phyloP scores from a whole-genome alignment of 2,797 vertebrate genomes.

The Hirundo rustica region DNA sequence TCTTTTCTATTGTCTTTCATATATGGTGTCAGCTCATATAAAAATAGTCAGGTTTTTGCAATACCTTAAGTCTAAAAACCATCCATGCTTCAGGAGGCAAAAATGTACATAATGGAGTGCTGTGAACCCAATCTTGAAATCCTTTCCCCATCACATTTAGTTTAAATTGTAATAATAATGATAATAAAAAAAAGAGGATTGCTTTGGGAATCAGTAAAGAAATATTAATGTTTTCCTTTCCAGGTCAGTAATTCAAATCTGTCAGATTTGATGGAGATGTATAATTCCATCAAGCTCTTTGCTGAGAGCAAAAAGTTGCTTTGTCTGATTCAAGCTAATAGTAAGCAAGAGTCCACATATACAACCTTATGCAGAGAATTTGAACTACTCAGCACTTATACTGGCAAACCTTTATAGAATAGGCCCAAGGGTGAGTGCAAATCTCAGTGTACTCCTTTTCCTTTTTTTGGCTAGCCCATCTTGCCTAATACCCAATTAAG shows the following conservation, averaged over 20 bases:
- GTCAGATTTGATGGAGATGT: background rate
- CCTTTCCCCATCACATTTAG: background rate
- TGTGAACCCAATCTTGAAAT: background rate
- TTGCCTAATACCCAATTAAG: background rate
- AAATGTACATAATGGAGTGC: background rate
- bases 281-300: background rate
- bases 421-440: background rate
- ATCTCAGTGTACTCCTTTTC: background rate
- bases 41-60: background rate
- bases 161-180: background rate
- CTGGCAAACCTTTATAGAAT: background rate
- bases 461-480: background rate
- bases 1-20: background rate
- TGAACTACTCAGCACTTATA: background rate
- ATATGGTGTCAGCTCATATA: background rate
- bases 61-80: background rate
- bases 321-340: background rate
- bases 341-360: background rate
- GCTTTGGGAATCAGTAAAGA: background rate
- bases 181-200: background rate
- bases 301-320: background rate
- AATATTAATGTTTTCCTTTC: conserved; percentile 2
- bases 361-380: background rate
- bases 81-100: background rate
- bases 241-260: conserved; percentile 13